These are phyloP conservation scores for Tenebrosternarchus preto DNA, from an alignment of 2,113 vertebrate species.

Conservation along the genomic window DNA sequence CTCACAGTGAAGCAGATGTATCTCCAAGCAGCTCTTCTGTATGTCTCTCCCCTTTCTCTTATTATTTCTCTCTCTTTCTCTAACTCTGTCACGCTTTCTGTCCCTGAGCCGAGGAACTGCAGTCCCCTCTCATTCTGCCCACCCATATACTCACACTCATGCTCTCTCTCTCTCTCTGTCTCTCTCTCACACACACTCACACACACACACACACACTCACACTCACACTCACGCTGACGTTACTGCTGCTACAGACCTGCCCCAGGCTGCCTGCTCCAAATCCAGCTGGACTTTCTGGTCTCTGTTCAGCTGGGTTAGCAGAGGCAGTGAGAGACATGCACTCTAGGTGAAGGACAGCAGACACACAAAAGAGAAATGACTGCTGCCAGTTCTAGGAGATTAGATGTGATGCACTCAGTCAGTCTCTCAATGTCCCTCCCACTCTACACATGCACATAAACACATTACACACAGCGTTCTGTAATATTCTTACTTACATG, in stretches of 20 bases:
- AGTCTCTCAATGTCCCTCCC: constrained; percentile 7
- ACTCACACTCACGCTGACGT: constrained; percentile 20
- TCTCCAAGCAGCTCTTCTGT: constrained; percentile 28
- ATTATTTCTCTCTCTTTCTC: constrained; percentile 15
- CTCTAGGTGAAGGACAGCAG: background rate
- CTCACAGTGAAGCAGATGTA: constrained; percentile 15
- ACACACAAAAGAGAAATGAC: constrained; percentile 10
- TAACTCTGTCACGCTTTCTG: constrained; percentile 46
- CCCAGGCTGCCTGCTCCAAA: constrained; percentile 49
- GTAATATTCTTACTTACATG: background rate
- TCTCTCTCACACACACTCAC: background rate
- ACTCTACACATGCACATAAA: background rate
- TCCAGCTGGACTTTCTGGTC: constrained; percentile 55
- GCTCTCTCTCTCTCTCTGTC: constrained; percentile 19
- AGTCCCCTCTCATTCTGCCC: constrained; percentile 36
- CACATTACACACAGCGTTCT: background rate
- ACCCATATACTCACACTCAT: constrained; percentile 19
- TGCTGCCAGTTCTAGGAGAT: constrained; percentile 46
- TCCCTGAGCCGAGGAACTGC: constrained; percentile 25
- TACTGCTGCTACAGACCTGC: constrained; percentile 38
- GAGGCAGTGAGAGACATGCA: background rate
- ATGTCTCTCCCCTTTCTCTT: background rate
- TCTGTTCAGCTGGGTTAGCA: constrained; percentile 14
- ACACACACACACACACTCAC: constrained; percentile 6
- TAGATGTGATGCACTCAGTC: constrained; percentile 47